These are phyloP conservation scores for Eupithecia pulchellata DNA, from an alignment of 2,888 invertebrate genomes.

Conservation along the genomic window DNA sequence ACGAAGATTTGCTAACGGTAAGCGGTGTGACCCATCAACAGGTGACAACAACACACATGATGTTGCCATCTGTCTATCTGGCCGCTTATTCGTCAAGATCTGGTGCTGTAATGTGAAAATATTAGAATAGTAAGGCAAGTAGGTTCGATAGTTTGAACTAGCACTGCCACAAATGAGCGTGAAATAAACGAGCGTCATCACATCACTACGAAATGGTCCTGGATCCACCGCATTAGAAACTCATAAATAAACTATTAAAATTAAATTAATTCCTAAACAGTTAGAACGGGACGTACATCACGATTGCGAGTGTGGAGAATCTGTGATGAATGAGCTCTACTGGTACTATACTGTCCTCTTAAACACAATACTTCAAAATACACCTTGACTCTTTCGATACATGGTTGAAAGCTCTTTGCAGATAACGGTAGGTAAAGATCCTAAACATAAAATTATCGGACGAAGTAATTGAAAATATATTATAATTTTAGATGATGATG, in stretches of 20 bases:
- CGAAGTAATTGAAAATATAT: neutral
- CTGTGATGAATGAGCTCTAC: slow-evolving; percentile 27
- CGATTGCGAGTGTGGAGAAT: slow-evolving; percentile 47
- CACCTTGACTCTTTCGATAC: neutral
- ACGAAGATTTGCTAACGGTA: too few relatives aligned
- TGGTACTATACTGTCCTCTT: neutral
- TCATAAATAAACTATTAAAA: slow-evolving; percentile 47
- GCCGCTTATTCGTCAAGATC: too few relatives aligned
- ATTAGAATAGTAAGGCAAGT: too few relatives aligned
- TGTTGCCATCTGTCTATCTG: too few relatives aligned
- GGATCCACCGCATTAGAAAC: slow-evolving; percentile 32
- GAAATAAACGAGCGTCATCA: slow-evolving; percentile 2
- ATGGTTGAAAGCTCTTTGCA: neutral
- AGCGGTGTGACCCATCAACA: too few relatives aligned
- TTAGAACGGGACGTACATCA: slow-evolving; percentile 47
- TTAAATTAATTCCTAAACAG: slow-evolving; percentile 51
- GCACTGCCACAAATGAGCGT: neutral
- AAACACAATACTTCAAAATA: neutral
- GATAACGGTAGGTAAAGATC: neutral
- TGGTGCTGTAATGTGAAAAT: too few relatives aligned
- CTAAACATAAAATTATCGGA: too few relatives aligned
- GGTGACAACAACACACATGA: too few relatives aligned
- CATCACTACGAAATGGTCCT: slow-evolving; percentile 4
- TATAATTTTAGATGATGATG: too few relatives aligned
- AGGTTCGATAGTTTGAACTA: neutral